Base-by-base conservation (phyloP, 2,888 invertebrate species). In the Acleris laterana region DNA sequence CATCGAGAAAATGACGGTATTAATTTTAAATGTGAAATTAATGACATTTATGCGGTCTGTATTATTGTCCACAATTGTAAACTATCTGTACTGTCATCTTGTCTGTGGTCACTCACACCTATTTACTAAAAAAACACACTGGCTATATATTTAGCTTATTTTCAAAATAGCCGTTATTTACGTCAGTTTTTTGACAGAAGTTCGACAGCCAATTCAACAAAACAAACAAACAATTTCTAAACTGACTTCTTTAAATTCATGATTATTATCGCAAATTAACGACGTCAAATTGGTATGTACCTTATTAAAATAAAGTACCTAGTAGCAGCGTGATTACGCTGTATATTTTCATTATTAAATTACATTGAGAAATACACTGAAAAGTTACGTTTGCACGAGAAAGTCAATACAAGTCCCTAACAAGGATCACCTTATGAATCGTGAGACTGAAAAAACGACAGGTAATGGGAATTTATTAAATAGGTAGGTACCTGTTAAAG, bases 1-100 rank as follows among this genome's bases (percentile, higher is more conserved):
- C 66, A 68, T 71, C 71, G 63, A 69, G 67, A 69, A 76, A 73
- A 75, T 74, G 70, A 72, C 51, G 44, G 20, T 13, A 20, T 51
- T 61, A 66, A 66, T 51, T 61, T 50, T 46, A 65, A 61, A 49
- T 60, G 32, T 42, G 57, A 19, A 59, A 56, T 60, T 56, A 55
- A 56, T 61, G 50, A 50, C 32, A 49, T 49, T 16, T 32, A 32
- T 11, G 44, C 56, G 60, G 55, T 51, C 50, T 17, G 28, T 60
- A 49, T 56, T 50, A 60, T 25, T 61, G 56, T 56, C 61, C 60
- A 17, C 60, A 50, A 60, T 5, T 51, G 61, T 65, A 61, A 60
- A 48, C 59, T 7, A 42, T 16, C 3, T 13, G n/a, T 13, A 44
- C 13, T 44, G 13, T 42, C 46, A 19, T 59, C 58, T 51, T 17